These are phyloP conservation scores for Sebastes umbrosus DNA, from an alignment of 2,797 vertebrate species.

Conservation along the genomic window DNA sequence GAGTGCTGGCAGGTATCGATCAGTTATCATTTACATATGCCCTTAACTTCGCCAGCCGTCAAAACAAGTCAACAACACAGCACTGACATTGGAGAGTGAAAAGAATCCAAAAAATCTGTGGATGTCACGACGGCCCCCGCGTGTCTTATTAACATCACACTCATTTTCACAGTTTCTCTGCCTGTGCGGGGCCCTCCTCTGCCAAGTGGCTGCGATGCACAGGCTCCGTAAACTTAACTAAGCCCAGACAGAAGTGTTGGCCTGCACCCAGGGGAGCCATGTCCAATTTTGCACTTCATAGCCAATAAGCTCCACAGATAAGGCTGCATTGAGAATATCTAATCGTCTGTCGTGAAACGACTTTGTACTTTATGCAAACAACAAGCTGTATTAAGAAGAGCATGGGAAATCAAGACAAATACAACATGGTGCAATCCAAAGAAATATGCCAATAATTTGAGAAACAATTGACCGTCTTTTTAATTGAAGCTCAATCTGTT, in stretches of 20 bases:
- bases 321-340: conserved; percentile 44
- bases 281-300: conserved; percentile 65
- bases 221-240: conserved; percentile 65
- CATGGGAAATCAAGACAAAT: conserved; percentile 20
- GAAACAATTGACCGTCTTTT: conserved; percentile 11
- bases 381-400: conserved; percentile 24
- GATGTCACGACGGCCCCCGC: conserved; percentile 37
- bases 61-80: conserved; percentile 49
- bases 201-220: conserved; percentile 57
- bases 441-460: conserved; percentile 35
- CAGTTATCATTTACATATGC: conserved; percentile 56
- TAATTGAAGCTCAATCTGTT: conserved; percentile 18
- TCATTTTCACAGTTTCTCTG: conserved; percentile 55
- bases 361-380: conserved; percentile 49
- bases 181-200: conserved; percentile 29
- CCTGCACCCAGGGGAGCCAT: conserved; percentile 44
- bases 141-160: conserved; percentile 52
- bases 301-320: conserved; percentile 50
- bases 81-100: conserved; percentile 20
- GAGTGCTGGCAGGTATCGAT: conserved; percentile 53
- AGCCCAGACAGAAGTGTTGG: conserved; percentile 57
- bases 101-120: conserved; percentile 18
- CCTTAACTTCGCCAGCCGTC: conserved; percentile 53
- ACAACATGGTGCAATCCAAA: conserved; percentile 27
- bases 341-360: conserved; percentile 44